Evolutionary conservation across 2,888 invertebrate species (phyloP), one percentile per base, ranked within the genome.

Genomic region (Nomada fucata): DNA sequence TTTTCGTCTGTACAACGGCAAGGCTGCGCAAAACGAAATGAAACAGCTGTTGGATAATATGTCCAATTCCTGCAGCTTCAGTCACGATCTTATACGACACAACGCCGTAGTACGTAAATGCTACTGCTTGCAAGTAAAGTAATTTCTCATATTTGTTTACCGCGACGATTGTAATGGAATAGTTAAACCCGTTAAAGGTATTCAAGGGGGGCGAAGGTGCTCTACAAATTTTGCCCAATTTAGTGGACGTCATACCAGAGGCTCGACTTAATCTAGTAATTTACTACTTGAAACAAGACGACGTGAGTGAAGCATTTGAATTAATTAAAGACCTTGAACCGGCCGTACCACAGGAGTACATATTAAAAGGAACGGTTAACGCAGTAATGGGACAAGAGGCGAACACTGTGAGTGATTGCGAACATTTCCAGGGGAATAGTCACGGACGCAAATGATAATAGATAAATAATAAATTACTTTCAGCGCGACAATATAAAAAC

Each of bases 161-260:
- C 5, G n/a, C 0, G 13, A 42, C 0, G 4, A 29, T 26, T 18
- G 11, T 13, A 18, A 23, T 18, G 13, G 50, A 36, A 55, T 44
- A 7, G 9, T 42, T 59, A 70, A 44, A 1, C 47, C 47, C 60
- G 0, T 10, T 1, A 15, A 20, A 93, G 93, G 93, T 99, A 36
- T 99, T 99, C 93, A 95, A 97, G 80, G 97, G 97, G 89, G 99
- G 99, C 0, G 98, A 99, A 94, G 98, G 98, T 3, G 98, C 99
- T 0, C 94, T 99, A 89, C 98, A 99, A 94, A 96, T 97, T 0
- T 95, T 99, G 83, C 99, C 99, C 0, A 96, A 97, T 53, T 94
- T 99, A 57, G 96, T 99, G 1, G 98, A 99, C 94, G 97, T 99
- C 4, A 97, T 99, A 44, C 98, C 99, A 0, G 99, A 99, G 94